phyloP scores from a whole-genome alignment of 37 sponge, comb jelly and placozoan species.

The Halisarca cf. caerulea region DNA sequence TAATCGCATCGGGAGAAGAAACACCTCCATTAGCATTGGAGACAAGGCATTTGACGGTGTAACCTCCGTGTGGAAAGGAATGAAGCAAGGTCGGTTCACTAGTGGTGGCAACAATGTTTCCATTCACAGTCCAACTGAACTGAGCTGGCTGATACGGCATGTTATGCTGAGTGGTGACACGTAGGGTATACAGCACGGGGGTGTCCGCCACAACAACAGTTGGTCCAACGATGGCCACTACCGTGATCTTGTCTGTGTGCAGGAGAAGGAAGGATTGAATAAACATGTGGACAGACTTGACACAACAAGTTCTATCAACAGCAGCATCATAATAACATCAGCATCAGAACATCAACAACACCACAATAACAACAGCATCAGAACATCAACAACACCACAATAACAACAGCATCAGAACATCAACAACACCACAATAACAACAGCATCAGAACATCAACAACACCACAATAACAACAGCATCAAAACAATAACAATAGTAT shows the following conservation, averaged over 20 bases:
- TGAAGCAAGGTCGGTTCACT: background rate
- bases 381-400: no score
- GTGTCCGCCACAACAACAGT: background rate
- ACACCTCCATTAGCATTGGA: background rate
- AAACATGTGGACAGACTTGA: no score
- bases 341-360: no score
- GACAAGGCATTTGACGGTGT: background rate
- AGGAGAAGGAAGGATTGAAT: no score
- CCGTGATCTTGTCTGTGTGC: background rate
- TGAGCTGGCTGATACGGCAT: background rate
- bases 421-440: no score
- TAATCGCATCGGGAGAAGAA: background rate
- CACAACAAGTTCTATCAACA: no score
- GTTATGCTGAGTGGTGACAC: background rate
- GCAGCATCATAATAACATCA: no score
- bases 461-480: no score
- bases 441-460: no score
- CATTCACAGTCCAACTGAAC: conserved; percentile 4
- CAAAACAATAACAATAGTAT: background rate
- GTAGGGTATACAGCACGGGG: background rate
- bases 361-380: no score
- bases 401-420: no score
- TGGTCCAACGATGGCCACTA: background rate
- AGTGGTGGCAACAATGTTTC: background rate
- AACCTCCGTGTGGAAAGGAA: background rate